Evolutionary conservation across 2,888 invertebrate genomes (phyloP), one percentile per base, ranked within the genome.

Genomic region (Oscheius sp.): DNA sequence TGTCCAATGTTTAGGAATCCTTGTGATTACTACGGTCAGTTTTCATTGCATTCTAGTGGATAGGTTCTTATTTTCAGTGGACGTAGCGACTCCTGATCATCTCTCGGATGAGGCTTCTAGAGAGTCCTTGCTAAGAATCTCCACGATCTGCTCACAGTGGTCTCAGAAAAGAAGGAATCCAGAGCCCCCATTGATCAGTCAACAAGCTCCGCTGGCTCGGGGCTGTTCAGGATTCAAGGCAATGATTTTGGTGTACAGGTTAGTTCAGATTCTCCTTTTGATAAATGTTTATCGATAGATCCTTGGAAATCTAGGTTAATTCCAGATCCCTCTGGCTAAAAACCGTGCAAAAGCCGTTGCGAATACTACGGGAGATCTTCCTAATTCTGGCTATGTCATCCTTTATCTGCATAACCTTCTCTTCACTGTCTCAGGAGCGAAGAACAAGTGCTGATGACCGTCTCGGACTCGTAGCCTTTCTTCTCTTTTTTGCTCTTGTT

Each of bases 1-100:
- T 96, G 96, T 90, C 96, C 96, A 13, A 94, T 95, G 0, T 96
- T 94, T 90, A 96, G 96, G 90, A 96, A 96, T 89, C 96, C 96
- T 66, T 95, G 96, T 0, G 96, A 96, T 91, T 96, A 96, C 90
- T 96, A 96, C 90, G 92, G 90, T 90, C 66, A 50, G 35, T 9
- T 13, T 42, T 35, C n/a, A 32, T 51, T 29, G 42, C 4, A 42
- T 7, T 5, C 3, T 42, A 42, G 4, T 5, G 7, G 7, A 3
- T 42, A 32, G 4, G 11, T 10, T n/a, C 21, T n/a, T 57, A 5
- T 32, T 91, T 91, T 1, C 90, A 96, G 96, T 96, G 90, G 96
- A 96, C 90, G 91, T 96, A 85, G 96, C 96, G 32, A 96, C 96
- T 0, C 90, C 96, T 84, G 96, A 96, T 89, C 95, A 95, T 89